Base-by-base conservation (phyloP, 2,113 vertebrate genomes). In the Aptenodytes patagonicus region DNA sequence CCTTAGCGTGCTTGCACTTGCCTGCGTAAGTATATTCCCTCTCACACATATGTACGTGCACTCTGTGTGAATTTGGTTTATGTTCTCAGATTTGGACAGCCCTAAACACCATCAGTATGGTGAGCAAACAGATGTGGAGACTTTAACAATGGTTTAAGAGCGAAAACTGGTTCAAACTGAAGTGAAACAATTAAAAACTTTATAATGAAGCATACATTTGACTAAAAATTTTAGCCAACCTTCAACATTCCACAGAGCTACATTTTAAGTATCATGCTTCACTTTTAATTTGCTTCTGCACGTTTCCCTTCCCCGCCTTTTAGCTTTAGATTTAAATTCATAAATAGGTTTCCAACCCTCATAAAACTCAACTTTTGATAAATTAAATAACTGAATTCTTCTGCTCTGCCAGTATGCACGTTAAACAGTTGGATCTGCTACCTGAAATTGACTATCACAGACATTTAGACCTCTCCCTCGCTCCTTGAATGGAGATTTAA, bases 1-100 rank as follows among this genome's bases (percentile, higher is more conserved):
- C 16, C 20, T 57, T 21, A 69, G 58, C 44, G 49, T 3, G 13
- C 44, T 28, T 64, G 32, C 52, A 25, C 75, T 72, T 61, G 54
- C 46, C 64, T 57, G 22, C 2, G 0, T 14, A 47, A 57, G 20
- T 18, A 3, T 31, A 57, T 60, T 58, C 49, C 31, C 25, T 75
- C 75, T 79, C 84, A 68, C 49, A 76, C 13, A 17, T 0, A 20
- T 0, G 6, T 36, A 17, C 1, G 1, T n/a, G 25, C 34, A 29
- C 51, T 51, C 49, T 42, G 42, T 11, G 36, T 60, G 52, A 66
- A 80, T 77, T 24, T 5, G 2, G 47, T 7, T 21, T 51, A 4
- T 8, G 51, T 44, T 75, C 46, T 85, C 51, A 71, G 26, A 51
- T 64, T 55, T 49, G 47, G 46, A 90, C 36, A 90, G 58, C 28